These are phyloP conservation scores for Polymixis flavicincta DNA, from an alignment of 2,888 invertebrate species.

Conservation along the genomic window DNA sequence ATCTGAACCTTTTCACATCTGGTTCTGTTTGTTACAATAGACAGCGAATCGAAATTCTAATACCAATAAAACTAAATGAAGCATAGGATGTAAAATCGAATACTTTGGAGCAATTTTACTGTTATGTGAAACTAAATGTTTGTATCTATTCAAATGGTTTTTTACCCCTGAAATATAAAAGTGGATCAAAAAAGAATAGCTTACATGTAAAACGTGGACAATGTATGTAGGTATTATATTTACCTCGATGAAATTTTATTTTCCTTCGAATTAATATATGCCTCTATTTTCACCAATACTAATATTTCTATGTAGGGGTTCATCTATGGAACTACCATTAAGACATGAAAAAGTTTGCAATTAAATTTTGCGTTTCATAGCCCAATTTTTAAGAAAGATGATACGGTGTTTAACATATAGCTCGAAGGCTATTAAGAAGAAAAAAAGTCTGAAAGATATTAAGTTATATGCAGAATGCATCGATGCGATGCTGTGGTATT, in stretches of 20 bases:
- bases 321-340: too few relatives aligned
- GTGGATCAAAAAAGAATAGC: neutral
- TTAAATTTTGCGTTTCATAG: too few relatives aligned
- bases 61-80: constrained; percentile 56
- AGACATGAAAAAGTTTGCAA: too few relatives aligned
- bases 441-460: too few relatives aligned
- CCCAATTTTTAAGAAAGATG: too few relatives aligned
- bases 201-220: neutral
- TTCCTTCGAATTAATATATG: neutral
- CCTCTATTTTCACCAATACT: too few relatives aligned
- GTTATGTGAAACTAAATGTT: constrained; percentile 5
- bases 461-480: too few relatives aligned
- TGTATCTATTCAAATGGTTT: constrained; percentile 5
- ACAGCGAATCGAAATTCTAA: constrained; percentile 42
- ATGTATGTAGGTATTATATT: neutral
- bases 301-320: too few relatives aligned
- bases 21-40: constrained; percentile 41
- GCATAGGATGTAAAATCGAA: constrained; percentile 42
- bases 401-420: too few relatives aligned
- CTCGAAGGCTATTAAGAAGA: too few relatives aligned
- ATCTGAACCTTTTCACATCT: constrained; percentile 46
- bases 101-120: constrained; percentile 28
- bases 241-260: neutral
- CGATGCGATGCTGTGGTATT: too few relatives aligned
- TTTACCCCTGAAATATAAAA: neutral